phyloP scores from a whole-genome alignment of 1,140 invertebrate genomes.

The Pseudomyrmex flavicornis region DNA sequence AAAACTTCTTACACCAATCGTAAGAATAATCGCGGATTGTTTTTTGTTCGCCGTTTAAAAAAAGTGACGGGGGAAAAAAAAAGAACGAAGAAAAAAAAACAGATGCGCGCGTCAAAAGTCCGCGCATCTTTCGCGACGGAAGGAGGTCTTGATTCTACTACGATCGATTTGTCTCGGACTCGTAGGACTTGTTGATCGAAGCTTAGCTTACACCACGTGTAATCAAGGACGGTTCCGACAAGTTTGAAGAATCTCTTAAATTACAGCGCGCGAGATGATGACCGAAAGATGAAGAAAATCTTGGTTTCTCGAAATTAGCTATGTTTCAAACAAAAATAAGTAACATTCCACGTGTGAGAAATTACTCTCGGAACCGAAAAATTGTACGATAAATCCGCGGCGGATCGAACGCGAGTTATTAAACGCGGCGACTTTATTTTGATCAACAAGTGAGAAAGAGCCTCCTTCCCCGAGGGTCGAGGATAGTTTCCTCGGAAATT shows the following conservation, averaged over 20 bases:
- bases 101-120: background rate
- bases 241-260: too few relatives aligned
- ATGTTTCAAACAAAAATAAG: too few relatives aligned
- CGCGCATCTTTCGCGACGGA: background rate
- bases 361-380: too few relatives aligned
- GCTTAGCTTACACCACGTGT: background rate
- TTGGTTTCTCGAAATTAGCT: too few relatives aligned
- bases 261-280: too few relatives aligned
- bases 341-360: too few relatives aligned
- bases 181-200: background rate
- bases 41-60: slow-evolving; percentile 13
- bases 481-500: background rate
- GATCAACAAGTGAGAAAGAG: background rate
- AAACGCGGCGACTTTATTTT: background rate
- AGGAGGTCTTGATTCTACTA: slow-evolving; percentile 16
- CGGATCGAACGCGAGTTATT: background rate
- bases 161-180: slow-evolving; percentile 15
- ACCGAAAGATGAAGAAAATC: too few relatives aligned
- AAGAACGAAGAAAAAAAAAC: slow-evolving; percentile 12
- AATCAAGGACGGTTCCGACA: too few relatives aligned
- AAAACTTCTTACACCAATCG: background rate
- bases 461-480: background rate
- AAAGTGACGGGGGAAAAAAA: slow-evolving; percentile 8
- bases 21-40: slow-evolving; percentile 8
- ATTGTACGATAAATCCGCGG: too few relatives aligned